Percentiles rank a stretch among this genome's conserved stretches.
Evolutionary conservation across 2,888 invertebrate species (phyloP).

Genomic region (Sthenelais limicola): DNA sequence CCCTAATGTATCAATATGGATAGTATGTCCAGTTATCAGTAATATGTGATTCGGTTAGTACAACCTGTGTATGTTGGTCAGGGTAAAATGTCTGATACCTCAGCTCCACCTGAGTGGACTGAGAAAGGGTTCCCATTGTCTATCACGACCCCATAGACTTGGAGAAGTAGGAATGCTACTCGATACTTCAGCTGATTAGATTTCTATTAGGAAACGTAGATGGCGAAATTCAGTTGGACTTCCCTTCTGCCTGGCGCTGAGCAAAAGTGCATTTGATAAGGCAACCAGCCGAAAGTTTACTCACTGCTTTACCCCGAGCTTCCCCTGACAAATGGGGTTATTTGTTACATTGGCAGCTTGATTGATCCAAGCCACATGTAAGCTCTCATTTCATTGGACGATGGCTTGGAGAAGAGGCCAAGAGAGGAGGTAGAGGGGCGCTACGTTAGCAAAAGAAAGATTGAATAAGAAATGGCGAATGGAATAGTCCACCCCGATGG

Average conservation of each 20-base stretch:
- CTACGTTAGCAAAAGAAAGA: conserved; percentile 6
- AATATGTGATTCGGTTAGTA: too few species aligned
- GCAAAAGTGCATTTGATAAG: background rate
- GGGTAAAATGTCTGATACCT: too few species aligned
- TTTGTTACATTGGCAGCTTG: conserved; percentile 24
- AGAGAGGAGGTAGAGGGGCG: background rate
- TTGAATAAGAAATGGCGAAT: conserved; percentile 25
- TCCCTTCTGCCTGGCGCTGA: background rate
- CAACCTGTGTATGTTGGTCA: too few species aligned
- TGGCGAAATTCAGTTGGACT: background rate
- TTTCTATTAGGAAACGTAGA: background rate
- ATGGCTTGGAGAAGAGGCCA: conserved; percentile 26
- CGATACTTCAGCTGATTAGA: too few species aligned
- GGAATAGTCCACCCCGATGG: too few species aligned
- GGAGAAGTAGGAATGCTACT: too few species aligned
- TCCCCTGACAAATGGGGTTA: conserved; percentile 30
- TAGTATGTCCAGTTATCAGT: too few species aligned
- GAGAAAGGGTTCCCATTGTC: too few species aligned
- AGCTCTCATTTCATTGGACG: conserved; percentile 34
- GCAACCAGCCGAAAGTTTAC: conserved; percentile 3
- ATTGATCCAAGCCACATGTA: conserved; percentile 27
- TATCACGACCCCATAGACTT: too few species aligned
- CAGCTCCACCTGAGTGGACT: too few species aligned
- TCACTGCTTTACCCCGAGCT: conserved; percentile 13
- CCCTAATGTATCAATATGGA: too few species aligned